These are phyloP conservation scores for Drosophila nigrodunni DNA, from an alignment of 1,140 invertebrate genomes.

Conservation along the genomic window DNA sequence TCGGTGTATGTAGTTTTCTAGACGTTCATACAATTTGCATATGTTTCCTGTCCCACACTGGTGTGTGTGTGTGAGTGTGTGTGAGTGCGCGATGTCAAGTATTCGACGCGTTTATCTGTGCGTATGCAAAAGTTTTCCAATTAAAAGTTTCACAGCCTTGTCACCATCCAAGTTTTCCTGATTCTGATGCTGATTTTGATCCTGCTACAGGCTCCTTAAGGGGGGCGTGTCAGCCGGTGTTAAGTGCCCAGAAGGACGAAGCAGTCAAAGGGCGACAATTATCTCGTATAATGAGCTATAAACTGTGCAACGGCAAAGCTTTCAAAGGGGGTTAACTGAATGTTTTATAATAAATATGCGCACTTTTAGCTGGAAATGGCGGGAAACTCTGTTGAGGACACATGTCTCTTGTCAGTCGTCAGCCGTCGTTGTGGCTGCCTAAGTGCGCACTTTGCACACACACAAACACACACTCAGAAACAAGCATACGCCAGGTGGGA, in stretches of 20 bases:
- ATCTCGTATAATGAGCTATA: constrained; percentile 77
- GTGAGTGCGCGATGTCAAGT: constrained; percentile 45
- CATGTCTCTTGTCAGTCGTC: constrained; percentile 15
- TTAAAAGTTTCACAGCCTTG: constrained; percentile 72
- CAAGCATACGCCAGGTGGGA: constrained; percentile 56
- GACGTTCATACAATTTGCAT: constrained; percentile 44
- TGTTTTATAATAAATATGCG: constrained; percentile 35
- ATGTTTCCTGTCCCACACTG: not conserved
- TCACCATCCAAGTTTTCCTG: constrained; percentile 17
- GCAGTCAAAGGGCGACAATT: constrained; percentile 59
- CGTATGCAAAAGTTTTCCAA: constrained; percentile 81
- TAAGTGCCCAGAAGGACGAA: not conserved
- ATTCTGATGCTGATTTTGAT: constrained; percentile 10
- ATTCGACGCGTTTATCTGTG: constrained; percentile 68
- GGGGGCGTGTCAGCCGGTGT: not conserved
- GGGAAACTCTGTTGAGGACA: constrained; percentile 25
- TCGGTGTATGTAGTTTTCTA: constrained; percentile 34
- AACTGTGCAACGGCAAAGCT: constrained; percentile 32
- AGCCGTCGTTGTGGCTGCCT: constrained; percentile 12
- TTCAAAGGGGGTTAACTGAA: no score
- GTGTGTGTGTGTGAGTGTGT: not conserved
- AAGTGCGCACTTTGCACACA: constrained; percentile 20
- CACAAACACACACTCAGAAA: constrained; percentile 33
- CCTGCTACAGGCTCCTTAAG: not conserved
- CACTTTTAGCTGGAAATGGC: constrained; percentile 37